Evolutionary conservation across 2,888 invertebrate species (phyloP), one percentile per base, ranked within the genome.

Genomic region (Cremastinae sp.): DNA sequence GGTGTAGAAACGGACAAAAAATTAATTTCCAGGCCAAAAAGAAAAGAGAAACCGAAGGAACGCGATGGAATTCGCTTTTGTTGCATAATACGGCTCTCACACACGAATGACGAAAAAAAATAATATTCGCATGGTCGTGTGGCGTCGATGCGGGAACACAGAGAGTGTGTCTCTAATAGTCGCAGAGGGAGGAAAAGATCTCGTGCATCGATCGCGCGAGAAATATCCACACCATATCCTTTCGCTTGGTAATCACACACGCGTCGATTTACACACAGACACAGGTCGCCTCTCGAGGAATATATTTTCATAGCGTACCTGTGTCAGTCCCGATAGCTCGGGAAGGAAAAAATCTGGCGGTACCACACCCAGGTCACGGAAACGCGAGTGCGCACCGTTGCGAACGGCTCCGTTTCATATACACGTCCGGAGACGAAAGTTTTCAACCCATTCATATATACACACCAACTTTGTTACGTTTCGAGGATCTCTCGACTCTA

Each of bases 361-460:
- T 47, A 75, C 80, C 80, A 80, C 80, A 80, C 80, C 80, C 80
- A 80, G 80, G 80, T 80, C 79, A 80, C 72, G 73, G 70, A 70
- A 78, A 76, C 74, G 73, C 59, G 64, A 54, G 47, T 54, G 68
- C 68, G 69, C 61, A 74, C 74, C 62, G 62, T 69, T 74, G 47
- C 61, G 69, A 74, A 56, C 49, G 47, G 71, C 54, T 71, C 54
- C 45, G 36, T 20, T 54, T 18, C 38, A 22, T 34, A 18, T 69
- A 58, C 47, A 54, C 10, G 54, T 68, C 73, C 64, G 72, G 72
- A 68, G 71, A 66, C 72, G 68, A 76, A 72, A 72, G 64, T 76
- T 73, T 68, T 43, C 64, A 58, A 22, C 8, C 49, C 14, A 36
- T 53, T 20, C n/a, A 18, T 36, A 47, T 38, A 20, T 16, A 53